phyloP scores from a whole-genome alignment of 2,888 invertebrate species.

The Troilus luridus region DNA sequence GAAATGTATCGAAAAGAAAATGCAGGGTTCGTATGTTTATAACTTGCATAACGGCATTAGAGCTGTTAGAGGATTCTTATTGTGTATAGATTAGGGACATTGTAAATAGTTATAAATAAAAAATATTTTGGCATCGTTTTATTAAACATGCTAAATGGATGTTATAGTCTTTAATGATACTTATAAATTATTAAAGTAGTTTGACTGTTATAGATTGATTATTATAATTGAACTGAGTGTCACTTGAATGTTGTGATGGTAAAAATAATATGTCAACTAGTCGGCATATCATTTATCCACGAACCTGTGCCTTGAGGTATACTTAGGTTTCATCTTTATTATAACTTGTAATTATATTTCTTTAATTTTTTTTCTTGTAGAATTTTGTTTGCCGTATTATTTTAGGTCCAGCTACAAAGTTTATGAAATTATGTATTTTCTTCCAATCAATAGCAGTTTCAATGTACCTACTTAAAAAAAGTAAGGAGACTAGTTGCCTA shows the following conservation, averaged over 20 bases:
- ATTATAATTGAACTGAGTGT: slow-evolving; percentile 47
- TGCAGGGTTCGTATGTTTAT: slow-evolving; percentile 57
- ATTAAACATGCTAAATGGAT: slow-evolving; percentile 37
- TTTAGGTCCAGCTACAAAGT: not conserved
- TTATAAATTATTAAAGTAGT: slow-evolving; percentile 52
- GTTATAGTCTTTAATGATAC: slow-evolving; percentile 50
- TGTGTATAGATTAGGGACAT: slow-evolving; percentile 56
- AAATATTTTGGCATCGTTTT: slow-evolving; percentile 55
- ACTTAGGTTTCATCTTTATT: slow-evolving; percentile 51
- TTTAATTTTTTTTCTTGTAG: not conserved
- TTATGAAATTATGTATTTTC: slow-evolving; percentile 22
- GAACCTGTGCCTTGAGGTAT: slow-evolving; percentile 58
- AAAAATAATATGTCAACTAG: slow-evolving; percentile 56
- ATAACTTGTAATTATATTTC: slow-evolving; percentile 24
- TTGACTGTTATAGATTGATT: slow-evolving; percentile 49
- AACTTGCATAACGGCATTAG: slow-evolving; percentile 17
- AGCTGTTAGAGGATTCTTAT: slow-evolving; percentile 38
- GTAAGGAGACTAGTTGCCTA: not conserved
- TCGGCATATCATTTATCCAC: slow-evolving; percentile 57
- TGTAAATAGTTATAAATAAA: slow-evolving; percentile 59
- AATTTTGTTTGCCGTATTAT: not conserved
- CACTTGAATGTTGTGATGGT: slow-evolving; percentile 54
- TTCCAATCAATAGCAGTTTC: slow-evolving; percentile 2
- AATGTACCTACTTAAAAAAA: slow-evolving; percentile 13
- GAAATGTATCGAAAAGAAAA: slow-evolving; percentile 15